Evolutionary conservation across 1,140 invertebrate species (phyloP), one percentile per base, ranked within the genome.

Genomic region (Polyergus mexicanus): DNA sequence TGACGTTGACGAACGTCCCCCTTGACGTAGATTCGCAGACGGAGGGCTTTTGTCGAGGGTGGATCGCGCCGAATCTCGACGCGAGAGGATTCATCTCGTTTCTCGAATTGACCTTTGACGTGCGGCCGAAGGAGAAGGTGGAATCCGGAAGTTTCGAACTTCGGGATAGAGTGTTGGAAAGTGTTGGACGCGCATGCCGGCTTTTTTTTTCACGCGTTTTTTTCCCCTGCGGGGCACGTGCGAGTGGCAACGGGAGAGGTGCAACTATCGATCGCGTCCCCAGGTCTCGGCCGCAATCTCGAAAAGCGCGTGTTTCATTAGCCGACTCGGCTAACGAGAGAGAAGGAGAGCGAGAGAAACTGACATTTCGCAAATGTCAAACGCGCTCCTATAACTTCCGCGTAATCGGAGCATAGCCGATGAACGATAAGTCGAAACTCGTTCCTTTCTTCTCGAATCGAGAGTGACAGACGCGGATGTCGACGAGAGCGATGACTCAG

Each of bases 311-410:
- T 65, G n/a, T 58, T 86, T 88, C 54, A 78, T 86, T 91, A 86
- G 58, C 28, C 10, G 62, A 19, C 13, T 16, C 7, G 51, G 13
- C 13, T 44, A 44, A 44, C 41, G 41, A 44, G 41, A 44, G 47
- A 51, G 47, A 51, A 13, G 19, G 16, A 19, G 47, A 51, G 13
- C 80, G 56, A 56, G 32, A 56, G 35, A 47, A 16, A 75, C 32
- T 91, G 90, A 91, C 91, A 91, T 92, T 92, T 92, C 35, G 84
- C 78, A 91, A 92, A 92, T 91, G 90, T 91, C 91, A 91, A 75
- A 56, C 41, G 35, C 54, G 38, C 16, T 38, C 41, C 58, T 51
- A 62, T 32, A 54, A 60, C 62, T 65, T 86, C 68, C 88, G 62
- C 60, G 78, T 80, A 89, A 86, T 63, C 78, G 88, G 62, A 81